These are phyloP conservation scores for Neolamprologus sp. DNA, from an alignment of 2,113 vertebrate genomes.

Conservation along the genomic window DNA sequence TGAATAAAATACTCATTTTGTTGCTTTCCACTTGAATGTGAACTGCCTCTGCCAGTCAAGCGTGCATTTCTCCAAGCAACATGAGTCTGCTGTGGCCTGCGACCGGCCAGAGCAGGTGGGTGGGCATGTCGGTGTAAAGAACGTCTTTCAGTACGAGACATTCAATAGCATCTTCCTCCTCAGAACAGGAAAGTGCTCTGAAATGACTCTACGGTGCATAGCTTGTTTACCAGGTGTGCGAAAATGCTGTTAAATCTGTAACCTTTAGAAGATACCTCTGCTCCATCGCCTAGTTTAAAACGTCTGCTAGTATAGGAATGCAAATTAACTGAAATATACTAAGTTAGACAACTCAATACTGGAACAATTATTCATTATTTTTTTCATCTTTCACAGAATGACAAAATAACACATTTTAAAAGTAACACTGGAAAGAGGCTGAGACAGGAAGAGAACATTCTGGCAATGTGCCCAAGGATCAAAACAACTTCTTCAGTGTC, in stretches of 20 bases:
- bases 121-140: background rate
- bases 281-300: background rate
- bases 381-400: background rate
- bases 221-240: background rate
- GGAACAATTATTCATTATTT: accelerated
- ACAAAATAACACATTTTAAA: background rate
- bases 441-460: background rate
- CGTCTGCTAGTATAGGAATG: background rate
- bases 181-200: background rate
- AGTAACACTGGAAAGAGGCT: background rate
- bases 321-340: background rate
- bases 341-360: background rate
- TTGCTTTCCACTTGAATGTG: background rate
- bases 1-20: background rate
- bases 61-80: background rate
- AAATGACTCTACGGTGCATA: background rate
- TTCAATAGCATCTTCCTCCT: background rate
- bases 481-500: background rate
- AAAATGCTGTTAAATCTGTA: background rate
- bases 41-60: background rate
- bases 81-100: background rate
- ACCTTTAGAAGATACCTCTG: background rate
- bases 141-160: background rate
- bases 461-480: background rate
- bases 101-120: background rate